Percentiles rank a stretch among this genome's conserved stretches.
phyloP scores from a whole-genome alignment of 2,797 vertebrate genomes.

The Pseudochaenichthys georgianus region DNA sequence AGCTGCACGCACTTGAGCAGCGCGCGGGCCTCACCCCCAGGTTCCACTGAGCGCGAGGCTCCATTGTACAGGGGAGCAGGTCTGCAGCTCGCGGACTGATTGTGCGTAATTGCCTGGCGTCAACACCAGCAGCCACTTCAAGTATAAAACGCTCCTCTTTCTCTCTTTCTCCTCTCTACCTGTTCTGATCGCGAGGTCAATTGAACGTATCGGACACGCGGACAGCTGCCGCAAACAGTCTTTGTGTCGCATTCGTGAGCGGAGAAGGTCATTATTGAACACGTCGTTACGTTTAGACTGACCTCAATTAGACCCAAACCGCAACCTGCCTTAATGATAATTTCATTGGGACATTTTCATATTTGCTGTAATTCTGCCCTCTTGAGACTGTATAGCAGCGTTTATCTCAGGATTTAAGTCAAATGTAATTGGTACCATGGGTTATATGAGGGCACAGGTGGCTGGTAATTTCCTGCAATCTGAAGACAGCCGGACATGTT shows the following conservation, averaged over 20 bases:
- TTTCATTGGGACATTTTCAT: slow-evolving; percentile 91
- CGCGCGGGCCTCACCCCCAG: slow-evolving; percentile 88
- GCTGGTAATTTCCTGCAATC: slow-evolving; percentile 58
- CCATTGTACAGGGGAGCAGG: slow-evolving; percentile 92
- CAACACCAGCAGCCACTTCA: slow-evolving; percentile 97
- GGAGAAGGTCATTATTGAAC: slow-evolving; percentile 51
- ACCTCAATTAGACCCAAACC: slow-evolving; percentile 58
- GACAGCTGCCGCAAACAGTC: slow-evolving; percentile 90
- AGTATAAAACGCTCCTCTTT: slow-evolving; percentile 15
- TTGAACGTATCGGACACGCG: slow-evolving; percentile 83
- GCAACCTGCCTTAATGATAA: slow-evolving; percentile 86
- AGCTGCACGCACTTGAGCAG: slow-evolving; percentile 99
- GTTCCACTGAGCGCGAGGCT: slow-evolving; percentile 91
- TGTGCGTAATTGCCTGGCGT: slow-evolving; percentile 94
- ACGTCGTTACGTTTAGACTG: slow-evolving; percentile 38
- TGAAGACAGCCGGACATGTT: slow-evolving; percentile 25
- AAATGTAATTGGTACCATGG: slow-evolving; percentile 85
- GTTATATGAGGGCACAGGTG: slow-evolving; percentile 78
- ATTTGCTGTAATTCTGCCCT: slow-evolving; percentile 89
- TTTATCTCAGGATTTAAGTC: slow-evolving; percentile 91
- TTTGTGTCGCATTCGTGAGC: slow-evolving; percentile 49
- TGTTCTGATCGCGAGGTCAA: slow-evolving; percentile 88
- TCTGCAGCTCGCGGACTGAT: slow-evolving; percentile 93
- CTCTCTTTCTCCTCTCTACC: slow-evolving; percentile 86
- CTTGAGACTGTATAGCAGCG: slow-evolving; percentile 82